Conservation (phyloP, 2,888 invertebrate species). For the Cerastoderma edule region DNA sequence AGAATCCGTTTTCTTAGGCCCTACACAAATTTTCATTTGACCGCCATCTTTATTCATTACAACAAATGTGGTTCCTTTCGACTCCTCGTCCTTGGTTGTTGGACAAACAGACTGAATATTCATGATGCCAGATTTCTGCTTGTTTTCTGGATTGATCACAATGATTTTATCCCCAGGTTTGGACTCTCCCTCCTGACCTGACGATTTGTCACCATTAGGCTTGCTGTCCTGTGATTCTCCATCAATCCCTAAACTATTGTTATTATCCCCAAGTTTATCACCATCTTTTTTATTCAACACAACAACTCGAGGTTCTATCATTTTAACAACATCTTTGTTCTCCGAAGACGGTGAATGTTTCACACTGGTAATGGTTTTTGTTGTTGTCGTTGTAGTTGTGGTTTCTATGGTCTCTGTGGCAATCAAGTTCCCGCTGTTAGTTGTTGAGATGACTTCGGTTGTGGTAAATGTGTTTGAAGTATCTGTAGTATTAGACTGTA, state of each 20-base stretch:
- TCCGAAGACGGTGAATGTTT: conserved; percentile 39
- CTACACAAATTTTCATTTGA: conserved; percentile 72
- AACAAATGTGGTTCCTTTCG: conserved; percentile 72
- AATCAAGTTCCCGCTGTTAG: conserved; percentile 45
- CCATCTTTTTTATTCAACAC: conserved; percentile 22
- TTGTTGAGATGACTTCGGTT: conserved; percentile 47
- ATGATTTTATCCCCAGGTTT: conserved; percentile 50
- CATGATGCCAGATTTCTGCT: conserved; percentile 72
- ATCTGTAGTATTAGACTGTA: conserved; percentile 14
- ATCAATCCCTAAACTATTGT: not conserved
- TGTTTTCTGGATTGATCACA: conserved; percentile 51
- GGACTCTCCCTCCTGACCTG: not conserved
- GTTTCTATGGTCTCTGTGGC: conserved; percentile 59
- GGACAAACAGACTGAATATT: conserved; percentile 77
- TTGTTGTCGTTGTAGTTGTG: conserved; percentile 67
- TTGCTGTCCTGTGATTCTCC: conserved; percentile 20
- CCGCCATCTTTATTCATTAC: conserved; percentile 78
- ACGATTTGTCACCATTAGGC: conserved; percentile 21
- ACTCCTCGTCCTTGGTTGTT: conserved; percentile 62
- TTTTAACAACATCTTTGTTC: conserved; percentile 34
- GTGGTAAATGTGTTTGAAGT: conserved; percentile 22
- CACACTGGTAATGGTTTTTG: conserved; percentile 59
- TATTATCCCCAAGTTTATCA: not conserved
- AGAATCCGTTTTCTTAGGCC: conserved; percentile 56
- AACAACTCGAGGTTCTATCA: conserved; percentile 51